These are phyloP conservation scores for Tachina grossa DNA, from an alignment of 2,888 invertebrate species.

Conservation along the genomic window DNA sequence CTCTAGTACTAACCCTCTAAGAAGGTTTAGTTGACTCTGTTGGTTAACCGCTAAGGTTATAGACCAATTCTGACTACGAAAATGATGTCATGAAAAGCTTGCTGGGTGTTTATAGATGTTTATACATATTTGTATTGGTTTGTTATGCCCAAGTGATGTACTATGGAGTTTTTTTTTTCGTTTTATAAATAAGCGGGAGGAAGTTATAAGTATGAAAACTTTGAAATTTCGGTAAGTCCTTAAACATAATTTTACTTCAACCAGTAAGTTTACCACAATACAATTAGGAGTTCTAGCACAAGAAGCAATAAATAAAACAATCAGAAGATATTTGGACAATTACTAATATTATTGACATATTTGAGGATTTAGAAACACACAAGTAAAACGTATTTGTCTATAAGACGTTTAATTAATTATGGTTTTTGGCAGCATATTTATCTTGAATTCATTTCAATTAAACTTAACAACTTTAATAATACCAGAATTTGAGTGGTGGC, in stretches of 20 bases:
- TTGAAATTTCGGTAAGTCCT: background rate
- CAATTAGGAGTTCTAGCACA: background rate
- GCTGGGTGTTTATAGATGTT: too few species aligned
- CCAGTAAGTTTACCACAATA: slow-evolving; percentile 38
- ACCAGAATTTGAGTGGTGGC: background rate
- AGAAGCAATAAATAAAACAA: slow-evolving; percentile 16
- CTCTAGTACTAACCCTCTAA: too few species aligned
- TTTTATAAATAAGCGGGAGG: too few species aligned
- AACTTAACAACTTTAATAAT: background rate
- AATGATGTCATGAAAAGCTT: too few species aligned
- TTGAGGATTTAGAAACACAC: slow-evolving; percentile 1
- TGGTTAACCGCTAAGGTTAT: too few species aligned
- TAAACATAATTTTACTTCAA: slow-evolving; percentile 9
- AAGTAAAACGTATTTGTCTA: slow-evolving; percentile 25
- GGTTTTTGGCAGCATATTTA: too few species aligned
- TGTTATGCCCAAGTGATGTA: too few species aligned
- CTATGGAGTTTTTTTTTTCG: too few species aligned
- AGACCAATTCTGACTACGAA: too few species aligned
- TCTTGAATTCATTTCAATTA: too few species aligned
- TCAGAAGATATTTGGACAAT: slow-evolving; percentile 1
- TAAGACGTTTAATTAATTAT: slow-evolving; percentile 2
- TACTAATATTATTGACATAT: slow-evolving; percentile 38
- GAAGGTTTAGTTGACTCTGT: too few species aligned
- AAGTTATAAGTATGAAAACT: background rate
- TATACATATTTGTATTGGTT: too few species aligned